Base-by-base conservation (phyloP, 2,797 vertebrate species). In the Gallinago nigripennis region DNA sequence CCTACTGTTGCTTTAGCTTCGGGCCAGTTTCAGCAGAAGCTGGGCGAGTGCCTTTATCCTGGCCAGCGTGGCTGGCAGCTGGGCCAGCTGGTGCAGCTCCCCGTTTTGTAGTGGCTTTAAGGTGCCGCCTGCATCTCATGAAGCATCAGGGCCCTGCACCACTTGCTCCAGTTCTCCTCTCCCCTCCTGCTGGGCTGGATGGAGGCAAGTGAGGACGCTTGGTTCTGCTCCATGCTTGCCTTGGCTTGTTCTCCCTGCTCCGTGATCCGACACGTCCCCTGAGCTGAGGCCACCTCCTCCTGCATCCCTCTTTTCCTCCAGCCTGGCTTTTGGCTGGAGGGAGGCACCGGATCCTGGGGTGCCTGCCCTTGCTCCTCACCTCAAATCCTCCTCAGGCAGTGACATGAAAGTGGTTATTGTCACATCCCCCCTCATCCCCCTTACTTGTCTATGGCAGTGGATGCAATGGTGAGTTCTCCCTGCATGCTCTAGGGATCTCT, bases 11-110 rank as follows among this genome's bases (percentile, higher is more conserved):
- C 92, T 43, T 24, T 90, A 51, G 92, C 96, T 95, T n/a, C 6
- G 9, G 96, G 94, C 94, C 90, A 82, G 85, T 96, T 95, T 92
- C 96, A 91, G 87, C 85, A 82, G 92, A 46, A 82, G 79, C 79
- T 65, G 78, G 64, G 82, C 11, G 5, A 95, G 81, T 33, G 92
- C 82, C 89, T 87, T 86, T 5, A 23, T 77, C 27, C 79, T 31
- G 68, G 82, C 82, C 93, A 92, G 93, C 20, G 57, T 87, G 93
- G 88, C 93, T 31, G 60, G 60, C 82, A 64, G 83, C 75, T 8
- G 87, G 89, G 89, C 86, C 86, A 70, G 91, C 94, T 27, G 68
- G 76, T 78, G 81, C 91, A 94, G 77, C 89, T 86, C 77, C 3
- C 18, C 2, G 15, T 1, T 37, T n/a, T 72, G 71, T 5, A 37